Base-by-base conservation (phyloP, 2,888 invertebrate species). In the Steinernema carpocapsae region DNA sequence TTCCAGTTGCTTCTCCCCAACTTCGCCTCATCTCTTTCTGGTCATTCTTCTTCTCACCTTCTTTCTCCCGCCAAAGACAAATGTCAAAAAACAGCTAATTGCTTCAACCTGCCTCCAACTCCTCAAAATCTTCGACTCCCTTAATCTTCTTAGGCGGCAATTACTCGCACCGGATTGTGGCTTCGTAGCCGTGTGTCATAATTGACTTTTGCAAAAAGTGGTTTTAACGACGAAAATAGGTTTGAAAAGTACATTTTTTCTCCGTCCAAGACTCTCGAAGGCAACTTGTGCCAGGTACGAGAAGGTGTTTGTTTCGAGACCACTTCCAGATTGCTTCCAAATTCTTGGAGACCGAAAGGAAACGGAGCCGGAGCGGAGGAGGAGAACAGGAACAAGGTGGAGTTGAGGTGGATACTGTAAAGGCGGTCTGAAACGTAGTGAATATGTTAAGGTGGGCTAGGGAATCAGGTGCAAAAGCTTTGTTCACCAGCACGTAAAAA, bases 121-220 rank as follows among this genome's bases (percentile, higher is more conserved):
- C 48, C 48, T n/a, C 48, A 4, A 10, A 48, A 7, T 48, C 17
- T 14, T 19, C 48, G 48, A 17, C 14, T 48, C 48, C 48, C 19
- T 7, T 48, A 48, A 48, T 48, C 19, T 14, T 2, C 48, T 48
- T 48, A 48, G 22, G 56, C 56, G 56, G 2, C 64, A 64, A 64
- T 64, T 64, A 64, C 64, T 64, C 64, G 64, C 26, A 14, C 17
- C 48, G 48, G 48, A 48, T 64, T 64, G 64, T 64, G 64, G 64
- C 64, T 29, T 14, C 32, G 37, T 37, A 37, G 64, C 64, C 64
- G 32, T 64, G 64, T 32, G 64, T 64, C 64, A 64, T 64, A 64
- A 64, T 64, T 64, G 64, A 64, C 52, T 64, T 64, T 64, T 64
- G 64, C 64, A 64, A 64, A 32, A 64, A 64, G 64, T 64, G 64